These are phyloP conservation scores for Chromobotia macracanthus DNA, from an alignment of 2,797 vertebrate species.

Conservation along the genomic window DNA sequence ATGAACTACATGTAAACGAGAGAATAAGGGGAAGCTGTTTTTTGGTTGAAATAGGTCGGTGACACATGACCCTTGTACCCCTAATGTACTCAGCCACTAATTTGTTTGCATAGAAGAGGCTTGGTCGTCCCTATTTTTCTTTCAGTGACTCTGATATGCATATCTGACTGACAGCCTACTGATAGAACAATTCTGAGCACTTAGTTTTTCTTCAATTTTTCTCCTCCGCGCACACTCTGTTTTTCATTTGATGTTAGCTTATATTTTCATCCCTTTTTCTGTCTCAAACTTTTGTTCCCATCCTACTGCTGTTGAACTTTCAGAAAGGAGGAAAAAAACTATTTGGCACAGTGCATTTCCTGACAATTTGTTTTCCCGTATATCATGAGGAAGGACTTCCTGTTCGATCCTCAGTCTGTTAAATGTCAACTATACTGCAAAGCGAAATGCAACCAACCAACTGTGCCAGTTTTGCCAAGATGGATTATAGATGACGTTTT, in stretches of 20 bases:
- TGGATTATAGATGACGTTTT: conserved; percentile 46
- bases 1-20: background rate
- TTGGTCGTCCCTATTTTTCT: conserved; percentile 69
- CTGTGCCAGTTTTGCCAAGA: conserved; percentile 47
- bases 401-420: conserved; percentile 77
- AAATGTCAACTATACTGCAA: conserved; percentile 70
- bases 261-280: conserved; percentile 34
- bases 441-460: conserved; percentile 45
- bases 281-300: conserved; percentile 68
- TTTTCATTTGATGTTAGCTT: conserved; percentile 43
- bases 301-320: conserved; percentile 69
- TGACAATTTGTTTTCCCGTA: conserved; percentile 78
- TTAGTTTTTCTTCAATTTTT: conserved; percentile 29
- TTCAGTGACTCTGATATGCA: conserved; percentile 68
- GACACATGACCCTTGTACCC: conserved; percentile 57
- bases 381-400: conserved; percentile 76
- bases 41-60: conserved; percentile 24
- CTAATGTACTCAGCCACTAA: conserved; percentile 62
- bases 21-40: conserved; percentile 4
- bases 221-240: conserved; percentile 13
- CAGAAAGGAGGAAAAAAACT: conserved; percentile 53
- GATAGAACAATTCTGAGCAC: conserved; percentile 67
- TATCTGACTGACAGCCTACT: conserved; percentile 66
- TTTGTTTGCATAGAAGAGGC: conserved; percentile 57
- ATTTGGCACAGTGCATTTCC: conserved; percentile 52